Evolutionary conservation across 1,140 invertebrate species (phyloP), one percentile per base, ranked within the genome.

Genomic region (Apis laboriosa): DNA sequence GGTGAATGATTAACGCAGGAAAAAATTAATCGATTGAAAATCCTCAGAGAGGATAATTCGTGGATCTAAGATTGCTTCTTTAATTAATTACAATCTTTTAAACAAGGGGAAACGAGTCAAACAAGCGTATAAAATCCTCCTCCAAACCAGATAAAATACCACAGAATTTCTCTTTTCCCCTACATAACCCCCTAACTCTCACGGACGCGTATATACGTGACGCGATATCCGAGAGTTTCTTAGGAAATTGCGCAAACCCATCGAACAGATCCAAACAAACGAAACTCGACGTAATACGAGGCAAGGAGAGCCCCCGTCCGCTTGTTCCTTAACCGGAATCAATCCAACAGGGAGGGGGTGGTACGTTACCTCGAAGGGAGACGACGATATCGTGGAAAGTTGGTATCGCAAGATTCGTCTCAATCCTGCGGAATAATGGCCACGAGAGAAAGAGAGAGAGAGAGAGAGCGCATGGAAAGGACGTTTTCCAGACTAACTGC

Each of bases 401-500:
- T 83, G 67, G 75, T 72, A 78, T 83, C 81, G 81, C 81, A 71
- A 78, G 75, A 83, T 83, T 83, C 81, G 81, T 71, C 81, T 83
- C 75, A 66, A 83, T 83, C 76, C 81, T 51, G 81, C 58, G 75
- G 75, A 83, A 83, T 83, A 83, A 83, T 75, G 74, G 82, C 67
- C 43, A 77, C 74, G 78, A 58, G 76, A 78, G 53, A 24, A 24
- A 60, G 55, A 64, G 74, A 70, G 86, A 63, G 61, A 63, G 61
- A 58, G 76, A 78, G 53, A 67, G 56, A 61, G 74, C 74, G 86
- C 15, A 24, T 28, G 61, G 77, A 88, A 88, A 81, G 83, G 86
- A 88, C 87, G 80, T 88, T 88, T 43, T 88, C 84, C 53, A 80
- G 84, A 88, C 80, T 84, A 88, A 82, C 77, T 88, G 84, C 83